Evolutionary conservation across 2,113 vertebrate species (phyloP), one percentile per base, ranked within the genome.

Genomic region (Pantherophis guttatus): DNA sequence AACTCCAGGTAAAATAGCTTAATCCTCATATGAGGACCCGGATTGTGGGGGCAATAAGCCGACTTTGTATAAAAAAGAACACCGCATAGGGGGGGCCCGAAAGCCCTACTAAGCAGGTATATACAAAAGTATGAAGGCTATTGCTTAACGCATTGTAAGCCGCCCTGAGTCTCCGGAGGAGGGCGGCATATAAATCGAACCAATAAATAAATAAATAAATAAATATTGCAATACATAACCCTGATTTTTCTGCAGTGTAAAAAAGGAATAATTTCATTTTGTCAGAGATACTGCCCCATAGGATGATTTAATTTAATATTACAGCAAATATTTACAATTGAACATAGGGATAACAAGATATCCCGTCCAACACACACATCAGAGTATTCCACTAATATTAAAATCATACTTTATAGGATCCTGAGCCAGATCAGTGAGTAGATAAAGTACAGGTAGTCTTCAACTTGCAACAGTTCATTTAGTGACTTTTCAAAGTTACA

Each of bases 341-440:
- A 91, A 10, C 97, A 97, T 88, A 59, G 90, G 85, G 85, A 92
- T 55, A 91, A 95, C 97, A 97, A 97, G 97, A 59, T 89, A 90
- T 93, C 94, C 87, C 88, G 93, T 91, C 93, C 95, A 96, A 95
- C 94, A 93, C 65, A 91, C 91, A 96, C 95, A 96, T 97, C 95
- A 90, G 94, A 95, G 91, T 93, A 94, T 93, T 91, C 65, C 92
- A 94, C 93, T 94, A 94, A 97, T 88, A 96, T 70, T 92, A 89
- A 96, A 96, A 97, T 96, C 97, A 94, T 81, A 94, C 92, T 98
- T 98, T 97, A 97, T 91, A 96, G 96, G 94, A 93, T 94, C 94
- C 96, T 95, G 94, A 94, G 94, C 96, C 94, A 94, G 88, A 87
- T 93, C 96, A 91, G 92, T 94, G 93, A 96, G 93, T 95, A 97